Base-by-base conservation (phyloP, 2,797 vertebrate species). In the Dendrocincla tyrannina region DNA sequence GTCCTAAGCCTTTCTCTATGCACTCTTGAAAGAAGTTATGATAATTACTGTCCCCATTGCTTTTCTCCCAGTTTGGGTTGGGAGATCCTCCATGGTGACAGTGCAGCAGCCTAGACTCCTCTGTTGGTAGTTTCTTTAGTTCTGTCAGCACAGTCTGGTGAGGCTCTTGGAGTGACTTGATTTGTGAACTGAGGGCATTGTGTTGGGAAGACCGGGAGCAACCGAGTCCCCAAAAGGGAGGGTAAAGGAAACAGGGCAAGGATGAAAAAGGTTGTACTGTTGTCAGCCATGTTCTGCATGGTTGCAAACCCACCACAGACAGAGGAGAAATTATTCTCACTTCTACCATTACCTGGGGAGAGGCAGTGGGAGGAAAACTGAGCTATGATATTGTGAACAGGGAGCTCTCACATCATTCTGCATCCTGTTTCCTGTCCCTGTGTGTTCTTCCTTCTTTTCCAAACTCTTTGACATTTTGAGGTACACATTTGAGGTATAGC, bases 161-260 rank as follows among this genome's bases (percentile, higher is more conserved):
- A 58, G 33, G 17, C 56, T 41, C 22, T 53, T 3, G 2, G 27
- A 46, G 18, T 49, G 67, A 23, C 0, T 0, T 20, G 8, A 44
- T 46, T 78, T 47, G 24, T 75, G 53, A 46, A 53, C 37, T 41
- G n/a, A 68, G 62, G 67, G 18, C 24, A 11, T 52, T 63, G n/a
- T 2, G 1, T 32, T 50, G 44, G 56, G 49, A 58, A 62, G 52
- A 35, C n/a, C 64, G 32, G 73, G 28, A 80, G 8, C 28, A 47
- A 23, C 32, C 10, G 22, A 44, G 25, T 56, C 25, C 20, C 55
- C 79, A 16, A 64, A 72, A 53, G 14, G 39, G 82, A 35, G 27
- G 55, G n/a, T 64, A 32, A 75, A 75, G 30, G 55, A 85, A 76
- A 35, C 33, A 78, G 17, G 67, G 16, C 1, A 23, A 35, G 32